Percentiles rank a stretch among this genome's conserved stretches.
These are phyloP conservation scores for Lithophane leautieri DNA, from an alignment of 2,888 invertebrate genomes.

Conservation along the genomic window DNA sequence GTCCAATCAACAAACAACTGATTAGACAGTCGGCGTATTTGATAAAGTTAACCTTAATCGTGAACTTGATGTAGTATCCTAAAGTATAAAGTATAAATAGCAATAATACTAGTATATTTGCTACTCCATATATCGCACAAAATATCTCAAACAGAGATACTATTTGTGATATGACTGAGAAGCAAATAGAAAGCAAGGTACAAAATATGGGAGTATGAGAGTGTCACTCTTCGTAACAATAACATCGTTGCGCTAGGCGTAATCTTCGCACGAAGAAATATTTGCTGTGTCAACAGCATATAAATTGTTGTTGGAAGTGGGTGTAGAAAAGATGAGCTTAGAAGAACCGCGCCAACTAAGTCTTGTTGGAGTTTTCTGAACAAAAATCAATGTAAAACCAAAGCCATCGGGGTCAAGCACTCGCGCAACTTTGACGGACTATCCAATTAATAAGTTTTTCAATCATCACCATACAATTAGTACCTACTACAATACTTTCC, in stretches of 20 bases:
- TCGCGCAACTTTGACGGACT: neutral
- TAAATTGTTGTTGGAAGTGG: constrained; percentile 29
- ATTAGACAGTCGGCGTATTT: neutral
- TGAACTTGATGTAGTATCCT: neutral
- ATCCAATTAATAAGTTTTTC: neutral
- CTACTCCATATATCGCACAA: neutral
- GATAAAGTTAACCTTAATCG: neutral
- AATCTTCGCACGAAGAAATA: constrained; percentile 54
- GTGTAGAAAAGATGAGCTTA: neutral
- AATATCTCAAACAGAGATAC: neutral
- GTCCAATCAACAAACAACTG: neutral
- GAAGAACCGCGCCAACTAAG: constrained; percentile 8
- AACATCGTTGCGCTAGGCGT: constrained; percentile 34
- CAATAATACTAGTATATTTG: neutral
- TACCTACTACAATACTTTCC: too few species aligned
- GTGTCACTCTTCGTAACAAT: constrained; percentile 34
- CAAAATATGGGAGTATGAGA: neutral
- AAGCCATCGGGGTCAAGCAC: neutral
- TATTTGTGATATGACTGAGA: neutral
- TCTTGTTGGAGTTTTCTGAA: neutral
- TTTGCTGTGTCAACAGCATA: constrained; percentile 58
- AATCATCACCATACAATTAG: too few species aligned
- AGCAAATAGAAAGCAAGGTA: neutral
- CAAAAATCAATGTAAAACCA: neutral
- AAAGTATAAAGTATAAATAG: neutral